Evolutionary conservation across 2,797 vertebrate species (phyloP).

Genomic region (Sebastes glaucus): DNA sequence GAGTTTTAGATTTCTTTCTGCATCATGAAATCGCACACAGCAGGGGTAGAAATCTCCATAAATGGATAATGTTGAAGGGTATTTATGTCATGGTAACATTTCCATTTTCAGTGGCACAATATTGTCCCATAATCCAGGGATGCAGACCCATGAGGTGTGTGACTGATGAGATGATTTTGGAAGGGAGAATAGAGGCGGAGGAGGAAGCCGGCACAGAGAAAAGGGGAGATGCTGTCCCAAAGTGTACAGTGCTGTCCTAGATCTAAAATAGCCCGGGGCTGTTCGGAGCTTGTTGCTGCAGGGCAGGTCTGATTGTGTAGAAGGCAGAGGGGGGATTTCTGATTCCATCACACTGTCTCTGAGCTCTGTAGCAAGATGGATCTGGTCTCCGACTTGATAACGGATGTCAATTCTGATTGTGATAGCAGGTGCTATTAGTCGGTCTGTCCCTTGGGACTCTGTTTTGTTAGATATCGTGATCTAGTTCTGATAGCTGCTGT

Average conservation of each 20-base stretch:
- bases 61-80: conserved; percentile 10
- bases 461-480: conserved; percentile 5
- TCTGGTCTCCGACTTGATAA: conserved; percentile 12
- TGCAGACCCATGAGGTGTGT: conserved; percentile 49
- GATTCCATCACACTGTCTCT: conserved; percentile 49
- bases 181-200: conserved; percentile 32
- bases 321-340: conserved; percentile 10
- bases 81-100: conserved; percentile 25
- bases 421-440: neutral
- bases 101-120: conserved; percentile 30
- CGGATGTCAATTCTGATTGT: conserved; percentile 6
- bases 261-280: conserved; percentile 76
- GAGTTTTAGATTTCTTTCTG: neutral
- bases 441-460: neutral
- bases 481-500: neutral
- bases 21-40: neutral
- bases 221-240: conserved; percentile 61
- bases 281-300: conserved; percentile 46
- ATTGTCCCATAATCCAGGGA: conserved; percentile 50
- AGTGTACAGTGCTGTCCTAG: conserved; percentile 70
- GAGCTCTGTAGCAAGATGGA: conserved; percentile 6
- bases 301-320: conserved; percentile 59
- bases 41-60: conserved; percentile 3
- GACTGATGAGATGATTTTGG: conserved; percentile 62
- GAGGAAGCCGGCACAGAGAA: conserved; percentile 35